Evolutionary conservation across 1,140 invertebrate species (phyloP), one percentile per base, ranked within the genome.

Genomic region (Drosophila triauraria): DNA sequence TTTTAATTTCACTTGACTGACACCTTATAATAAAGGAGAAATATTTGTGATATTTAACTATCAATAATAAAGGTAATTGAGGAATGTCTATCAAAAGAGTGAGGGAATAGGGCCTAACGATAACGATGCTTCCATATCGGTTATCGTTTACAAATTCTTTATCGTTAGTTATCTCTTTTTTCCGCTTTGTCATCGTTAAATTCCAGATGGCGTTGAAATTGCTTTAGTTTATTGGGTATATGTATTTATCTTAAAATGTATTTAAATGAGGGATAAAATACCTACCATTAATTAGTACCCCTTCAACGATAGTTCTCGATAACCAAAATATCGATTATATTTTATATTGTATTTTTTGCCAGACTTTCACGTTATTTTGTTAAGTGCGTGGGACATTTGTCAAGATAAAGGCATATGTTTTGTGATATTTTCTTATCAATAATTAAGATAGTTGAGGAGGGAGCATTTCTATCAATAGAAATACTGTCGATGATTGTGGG

Each of bases 381-480:
- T 10, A 9, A 15, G 30, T 35, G 50, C 15, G 30, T 38, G 13
- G 1, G 4, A 9, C 30, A 23, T 17, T 56, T 56, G 20, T 40
- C 10, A 5, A 25, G 54, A 57, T 57, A 57, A 54, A 42, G 54
- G n/a, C 38, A 12, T n/a, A 54, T 25, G 20, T 57, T 57, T 38
- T 38, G 17, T 40, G 53, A 23, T 56, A 23, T 25, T 25, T 56
- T 2, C 54, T 57, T 42, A 57, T 57, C 54, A n/a, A 57, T 25
- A 12, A 25, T n/a, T 40, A 38, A 57, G 54, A 57, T 57, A 25
- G 38, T 44, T 32, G 58, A 4, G n/a, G 13, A 12, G 5, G n/a
- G 13, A 15, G 5, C 8, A 8, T 9, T 2, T 35, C 27, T 32
- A 35, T 53, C 20, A 25, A 35, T 53, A 40, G 35, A 56, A 56